Evolutionary conservation across 2,113 vertebrate genomes (phyloP).

Genomic region (Rhagologus leucostigma): DNA sequence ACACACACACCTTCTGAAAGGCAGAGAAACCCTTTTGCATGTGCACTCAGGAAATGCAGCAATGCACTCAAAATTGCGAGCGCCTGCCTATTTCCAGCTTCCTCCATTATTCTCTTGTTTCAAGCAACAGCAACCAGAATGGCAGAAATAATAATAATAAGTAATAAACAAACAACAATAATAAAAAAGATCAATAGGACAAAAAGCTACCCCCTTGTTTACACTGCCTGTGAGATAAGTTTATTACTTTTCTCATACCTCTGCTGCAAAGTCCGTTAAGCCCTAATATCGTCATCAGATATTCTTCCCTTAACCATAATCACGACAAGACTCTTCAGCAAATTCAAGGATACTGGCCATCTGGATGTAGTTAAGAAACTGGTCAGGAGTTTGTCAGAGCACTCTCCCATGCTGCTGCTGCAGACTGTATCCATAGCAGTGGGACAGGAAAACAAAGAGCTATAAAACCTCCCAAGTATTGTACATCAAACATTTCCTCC

Average conservation of each 20-base stretch:
- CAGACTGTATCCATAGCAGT: background rate
- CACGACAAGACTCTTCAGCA: background rate
- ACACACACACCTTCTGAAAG: background rate
- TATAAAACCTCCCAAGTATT: background rate
- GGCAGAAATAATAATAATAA: background rate
- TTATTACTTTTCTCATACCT: background rate
- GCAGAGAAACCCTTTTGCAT: rapidly evolving
- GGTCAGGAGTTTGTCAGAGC: background rate
- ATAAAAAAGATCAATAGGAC: background rate
- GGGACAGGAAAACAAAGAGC: background rate
- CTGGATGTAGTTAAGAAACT: background rate
- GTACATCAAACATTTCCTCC: background rate
- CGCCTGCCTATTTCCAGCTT: background rate
- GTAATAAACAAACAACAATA: background rate
- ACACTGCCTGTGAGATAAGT: rapidly evolving
- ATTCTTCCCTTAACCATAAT: background rate
- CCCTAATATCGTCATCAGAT: background rate
- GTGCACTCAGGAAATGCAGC: background rate
- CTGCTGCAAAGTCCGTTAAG: background rate
- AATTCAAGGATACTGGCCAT: background rate
- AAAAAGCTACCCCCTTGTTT: background rate
- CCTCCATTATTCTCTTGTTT: background rate
- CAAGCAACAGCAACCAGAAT: background rate
- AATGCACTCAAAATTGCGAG: background rate
- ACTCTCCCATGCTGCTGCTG: background rate